Evolutionary conservation across 2,113 vertebrate genomes (phyloP), one percentile per base, ranked within the genome.

Genomic region (Lagopus muta): DNA sequence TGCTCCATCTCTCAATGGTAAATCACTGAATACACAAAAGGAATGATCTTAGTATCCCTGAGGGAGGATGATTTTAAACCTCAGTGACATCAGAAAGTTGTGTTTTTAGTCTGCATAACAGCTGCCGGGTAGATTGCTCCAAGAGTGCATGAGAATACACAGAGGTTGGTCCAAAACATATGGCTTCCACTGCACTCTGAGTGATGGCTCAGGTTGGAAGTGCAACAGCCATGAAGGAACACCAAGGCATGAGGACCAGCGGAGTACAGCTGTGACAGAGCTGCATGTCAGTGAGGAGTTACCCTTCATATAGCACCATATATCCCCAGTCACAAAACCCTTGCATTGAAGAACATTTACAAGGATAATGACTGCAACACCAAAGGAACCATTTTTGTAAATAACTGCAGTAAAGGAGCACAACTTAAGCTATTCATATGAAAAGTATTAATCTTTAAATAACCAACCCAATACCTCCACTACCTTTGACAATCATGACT

Each of bases 231-330:
- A 18, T 10, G 5, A 89, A 30, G 66, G 82, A 91, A 69, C 22
- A 54, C 18, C 28, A 61, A 69, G 40, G 40, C 67, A 89, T 36
- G 47, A 85, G 75, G 47, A 50, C 24, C 70, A 69, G 34, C 2
- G 57, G 40, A 73, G 85, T 4, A 9, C 21, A 54, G n/a, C 1
- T 73, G 45, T 48, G 25, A 67, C 43, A 84, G 52, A 38, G 36
- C 36, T 45, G 21, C 21, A 43, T 1, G 0, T 3, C 22, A 5
- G 47, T 0, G 0, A 43, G 45, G 10, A 89, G 28, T 19, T 36
- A 60, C 11, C 17, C 52, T 60, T 7, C 2, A 8, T 30, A 72
- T 2, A 92, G 47, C 32, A 74, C 32, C 19, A 57, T 20, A n/a
- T 4, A 71, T 25, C 13, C 40, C 45, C 16, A 48, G 69, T 21